Conservation (phyloP, 1,140 invertebrate genomes). For the Drosophila teissieri region DNA sequence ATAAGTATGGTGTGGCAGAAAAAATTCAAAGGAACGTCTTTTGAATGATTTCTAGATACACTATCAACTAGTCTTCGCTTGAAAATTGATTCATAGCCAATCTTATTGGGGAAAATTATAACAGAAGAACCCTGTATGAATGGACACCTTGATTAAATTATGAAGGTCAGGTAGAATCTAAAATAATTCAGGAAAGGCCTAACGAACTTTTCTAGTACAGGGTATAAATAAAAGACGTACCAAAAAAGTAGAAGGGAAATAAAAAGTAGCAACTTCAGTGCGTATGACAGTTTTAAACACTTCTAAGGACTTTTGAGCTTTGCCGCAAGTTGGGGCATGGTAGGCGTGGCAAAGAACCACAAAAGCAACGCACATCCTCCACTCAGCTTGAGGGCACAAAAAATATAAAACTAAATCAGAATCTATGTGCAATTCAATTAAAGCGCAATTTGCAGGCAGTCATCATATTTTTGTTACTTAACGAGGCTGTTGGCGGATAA, state of each 20-base stretch:
- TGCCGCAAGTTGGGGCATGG: conserved; percentile 39
- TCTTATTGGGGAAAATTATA: background rate
- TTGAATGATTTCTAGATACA: conserved; percentile 7
- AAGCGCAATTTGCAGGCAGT: conserved; percentile 77
- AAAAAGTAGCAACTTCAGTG: conserved; percentile 36
- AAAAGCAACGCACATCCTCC: conserved; percentile 16
- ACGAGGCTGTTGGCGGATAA: conserved; percentile 33
- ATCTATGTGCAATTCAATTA: conserved; percentile 82
- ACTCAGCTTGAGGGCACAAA: background rate
- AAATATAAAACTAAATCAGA: conserved; percentile 27
- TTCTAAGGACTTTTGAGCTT: conserved; percentile 66
- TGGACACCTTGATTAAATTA: background rate
- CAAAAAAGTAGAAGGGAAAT: conserved; percentile 8
- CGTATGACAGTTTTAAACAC: conserved; percentile 77
- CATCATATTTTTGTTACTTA: conserved; percentile 77
- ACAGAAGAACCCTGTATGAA: no score
- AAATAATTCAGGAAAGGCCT: no score
- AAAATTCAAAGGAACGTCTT: background rate
- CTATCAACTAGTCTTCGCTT: background rate
- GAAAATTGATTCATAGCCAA: background rate
- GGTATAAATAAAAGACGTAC: conserved; percentile 46
- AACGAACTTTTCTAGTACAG: background rate
- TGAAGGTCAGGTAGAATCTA: no score
- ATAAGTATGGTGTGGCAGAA: background rate
- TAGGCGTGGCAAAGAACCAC: conserved; percentile 38